Base-by-base conservation (phyloP, 2,797 vertebrate species). In the Enteromius radiatus region DNA sequence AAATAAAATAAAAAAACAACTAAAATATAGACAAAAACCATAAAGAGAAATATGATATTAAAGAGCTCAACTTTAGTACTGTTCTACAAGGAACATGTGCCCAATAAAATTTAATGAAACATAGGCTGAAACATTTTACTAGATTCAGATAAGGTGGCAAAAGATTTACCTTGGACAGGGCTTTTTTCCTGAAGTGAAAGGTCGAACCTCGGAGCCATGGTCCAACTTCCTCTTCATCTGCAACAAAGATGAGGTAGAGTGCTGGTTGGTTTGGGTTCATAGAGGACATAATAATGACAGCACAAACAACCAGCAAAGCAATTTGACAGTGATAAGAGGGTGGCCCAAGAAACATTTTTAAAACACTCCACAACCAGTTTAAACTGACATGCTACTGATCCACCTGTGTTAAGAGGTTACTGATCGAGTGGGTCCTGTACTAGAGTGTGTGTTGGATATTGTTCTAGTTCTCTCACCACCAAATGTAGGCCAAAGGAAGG, bases 151-250 rank as follows among this genome's bases (percentile, higher is more conserved):
- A 26, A 31, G 10, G 3, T 31, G 67, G 31, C 10, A 41, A 65
- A 31, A 63, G 28, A 31, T 91, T 95, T 96, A 99, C 98, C 98
- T 99, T 91, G 96, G 95, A 92, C 97, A 99, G 93, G 98, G 98
- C 93, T 99, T 99, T 96, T 99, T 99, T 93, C 98, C 98, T 95
- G 98, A 96, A 96, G 97, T 96, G 96, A 99, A 99, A 94, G 98
- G 95, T 93, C 98, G 97, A 95, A 98, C 97, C 96, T 99, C 98
- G 70, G 98, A 96, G 94, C 98, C 98, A 96, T 98, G 98, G 96
- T 99, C 98, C 96, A 99, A 98, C 97, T 99, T 99, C 93, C 98
- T 99, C 96, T 99, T 99, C 98, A 99, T 99, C 98, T 99, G 94
- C 86, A 94, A 95, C 86, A 90, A 81, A 87, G 85, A 82, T 76